phyloP scores from a whole-genome alignment of 92 coral and sea anemone genomes.

The Palythoa grandis region DNA sequence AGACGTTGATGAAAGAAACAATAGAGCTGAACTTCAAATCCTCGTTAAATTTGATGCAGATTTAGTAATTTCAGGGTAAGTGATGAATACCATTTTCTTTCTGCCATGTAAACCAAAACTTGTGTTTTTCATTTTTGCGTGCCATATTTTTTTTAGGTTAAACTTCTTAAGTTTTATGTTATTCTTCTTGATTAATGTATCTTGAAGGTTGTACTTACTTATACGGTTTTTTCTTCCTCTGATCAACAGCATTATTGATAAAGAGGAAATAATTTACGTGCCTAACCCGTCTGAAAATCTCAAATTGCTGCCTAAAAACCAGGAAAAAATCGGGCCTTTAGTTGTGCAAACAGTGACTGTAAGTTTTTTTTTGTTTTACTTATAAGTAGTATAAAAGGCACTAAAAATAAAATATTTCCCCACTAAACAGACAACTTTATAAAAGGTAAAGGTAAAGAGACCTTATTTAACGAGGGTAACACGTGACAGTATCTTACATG shows the following conservation, averaged over 20 bases:
- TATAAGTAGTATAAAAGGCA: too few species aligned
- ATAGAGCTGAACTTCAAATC: constrained; percentile 13
- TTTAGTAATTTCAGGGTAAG: constrained; percentile 36
- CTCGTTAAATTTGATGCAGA: constrained; percentile 36
- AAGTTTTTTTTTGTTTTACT: neutral
- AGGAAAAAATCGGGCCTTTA: constrained; percentile 26
- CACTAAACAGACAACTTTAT: too few species aligned
- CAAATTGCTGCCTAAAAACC: neutral
- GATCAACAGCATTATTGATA: constrained; percentile 2
- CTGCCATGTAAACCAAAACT: neutral
- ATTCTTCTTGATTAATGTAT: too few species aligned
- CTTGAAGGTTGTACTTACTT: neutral
- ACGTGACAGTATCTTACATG: too few species aligned
- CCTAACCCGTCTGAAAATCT: neutral
- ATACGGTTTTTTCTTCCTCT: neutral
- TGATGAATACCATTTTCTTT: neutral
- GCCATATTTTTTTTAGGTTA: neutral
- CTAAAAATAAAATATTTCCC: too few species aligned
- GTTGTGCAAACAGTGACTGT: constrained; percentile 29
- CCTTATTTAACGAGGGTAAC: too few species aligned
- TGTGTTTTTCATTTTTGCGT: neutral
- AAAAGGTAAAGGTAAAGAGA: too few species aligned
- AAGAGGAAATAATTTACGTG: neutral
- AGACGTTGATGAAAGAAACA: constrained; percentile 11
- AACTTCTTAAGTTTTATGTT: neutral